Base-by-base conservation (phyloP, 2,113 vertebrate species). In the Typhlomys cinereus region DNA sequence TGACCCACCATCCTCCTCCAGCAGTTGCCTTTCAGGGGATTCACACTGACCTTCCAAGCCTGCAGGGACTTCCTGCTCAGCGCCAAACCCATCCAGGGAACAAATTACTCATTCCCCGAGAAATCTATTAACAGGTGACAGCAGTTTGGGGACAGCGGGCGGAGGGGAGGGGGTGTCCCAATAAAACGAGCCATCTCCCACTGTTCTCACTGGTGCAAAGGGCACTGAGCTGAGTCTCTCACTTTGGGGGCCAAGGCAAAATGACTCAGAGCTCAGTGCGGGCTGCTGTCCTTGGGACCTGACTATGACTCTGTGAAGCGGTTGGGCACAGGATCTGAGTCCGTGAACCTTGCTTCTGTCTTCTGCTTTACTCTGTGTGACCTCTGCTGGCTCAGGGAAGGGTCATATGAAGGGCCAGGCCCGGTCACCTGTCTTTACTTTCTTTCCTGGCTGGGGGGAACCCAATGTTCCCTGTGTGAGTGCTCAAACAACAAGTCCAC, bases 91-190 rank as follows among this genome's bases (percentile, higher is more conserved):
- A 34, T 89, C 92, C 79, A 86, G 74, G 91, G 87, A 91, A 96
- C 95, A 97, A 97, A 96, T 97, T 96, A 94, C 94, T 92, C 1
- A 8, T 91, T 97, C 97, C 97, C 96, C 27, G 9, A 96, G 96
- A 96, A 96, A 97, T 96, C 89, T 96, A 97, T 97, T 96, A 97
- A 97, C 93, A 96, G 97, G 96, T 92, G 96, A 95, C 93, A 94
- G 91, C 81, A 83, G 64, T 91, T 73, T 0, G 85, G 93, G 83
- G 70, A 80, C n/a, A 59, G 88, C 88, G 76, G 90, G 84, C 88
- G 34, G 25, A 76, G 66, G 61, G 61, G 15, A 31, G 25, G 81
- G 66, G 61, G 61, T 12, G 8, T 31, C 46, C 48, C 83, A 70
- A 48, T 29, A 52, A 67, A 70, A 88, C 73, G 27, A 39, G 61